Conservation (phyloP, 2,888 invertebrate species). For the Melitaea athalia region DNA sequence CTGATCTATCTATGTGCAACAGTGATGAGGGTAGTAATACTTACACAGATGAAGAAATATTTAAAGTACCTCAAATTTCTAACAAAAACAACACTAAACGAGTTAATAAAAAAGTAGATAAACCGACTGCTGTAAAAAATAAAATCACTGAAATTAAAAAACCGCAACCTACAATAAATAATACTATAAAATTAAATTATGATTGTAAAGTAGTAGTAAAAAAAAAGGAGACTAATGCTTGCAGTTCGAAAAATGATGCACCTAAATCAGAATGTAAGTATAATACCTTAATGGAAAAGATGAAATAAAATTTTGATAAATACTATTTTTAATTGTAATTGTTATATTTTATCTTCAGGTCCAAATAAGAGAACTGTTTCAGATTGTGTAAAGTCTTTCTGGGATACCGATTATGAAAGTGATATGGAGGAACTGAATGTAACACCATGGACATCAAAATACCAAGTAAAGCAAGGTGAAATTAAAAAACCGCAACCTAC, state of each 20-base stretch:
- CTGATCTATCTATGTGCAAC: conserved; percentile 58
- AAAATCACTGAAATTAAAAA: not conserved
- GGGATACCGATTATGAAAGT: conserved; percentile 70
- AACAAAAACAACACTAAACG: conserved; percentile 32
- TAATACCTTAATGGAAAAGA: not conserved
- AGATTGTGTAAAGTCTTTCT: conserved; percentile 56
- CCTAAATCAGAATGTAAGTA: conserved; percentile 26
- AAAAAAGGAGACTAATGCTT: conserved; percentile 29
- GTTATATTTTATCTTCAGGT: conserved; percentile 42
- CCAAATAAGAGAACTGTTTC: conserved; percentile 41
- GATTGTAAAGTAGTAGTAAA: conserved; percentile 40
- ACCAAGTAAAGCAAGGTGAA: conserved; percentile 40
- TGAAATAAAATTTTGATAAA: not conserved
- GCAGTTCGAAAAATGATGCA: conserved; percentile 5
- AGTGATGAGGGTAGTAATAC: conserved; percentile 64
- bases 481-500: conserved; percentile 8
- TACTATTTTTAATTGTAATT: conserved; percentile 9
- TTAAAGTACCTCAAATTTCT: conserved; percentile 43
- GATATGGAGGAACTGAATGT: conserved; percentile 52
- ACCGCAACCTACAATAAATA: conserved; percentile 13
- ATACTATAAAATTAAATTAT: conserved; percentile 8
- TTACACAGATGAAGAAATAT: conserved; percentile 73
- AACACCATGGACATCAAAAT: conserved; percentile 33
- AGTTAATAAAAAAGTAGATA: conserved; percentile 21
- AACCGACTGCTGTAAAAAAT: not conserved